Conservation (phyloP, 35 echinoderm and acorn worm species). For the Strongylocentrotus purpuratus region DNA sequence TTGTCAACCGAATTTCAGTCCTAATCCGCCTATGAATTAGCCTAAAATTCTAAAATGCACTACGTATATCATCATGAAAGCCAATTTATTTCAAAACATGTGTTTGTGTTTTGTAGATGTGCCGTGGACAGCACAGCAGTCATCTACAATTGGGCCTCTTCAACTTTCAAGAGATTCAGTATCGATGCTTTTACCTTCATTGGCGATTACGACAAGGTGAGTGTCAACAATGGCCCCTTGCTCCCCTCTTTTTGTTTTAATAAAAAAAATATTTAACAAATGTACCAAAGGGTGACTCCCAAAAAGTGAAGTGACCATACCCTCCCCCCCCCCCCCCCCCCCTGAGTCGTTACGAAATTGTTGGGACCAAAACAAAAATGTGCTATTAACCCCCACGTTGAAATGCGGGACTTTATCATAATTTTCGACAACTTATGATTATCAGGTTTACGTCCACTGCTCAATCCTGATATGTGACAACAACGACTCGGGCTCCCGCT, state of each 20-base stretch:
- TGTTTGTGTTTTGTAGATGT: neutral
- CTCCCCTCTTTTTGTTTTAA: too few species aligned
- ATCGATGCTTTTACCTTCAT: slow-evolving; percentile 39
- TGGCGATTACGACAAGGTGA: slow-evolving; percentile 23
- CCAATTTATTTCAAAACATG: neutral
- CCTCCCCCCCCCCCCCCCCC: too few species aligned
- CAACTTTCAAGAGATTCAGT: neutral
- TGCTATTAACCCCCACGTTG: too few species aligned
- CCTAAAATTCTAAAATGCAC: neutral
- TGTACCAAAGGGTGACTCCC: too few species aligned
- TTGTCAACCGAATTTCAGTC: too few species aligned
- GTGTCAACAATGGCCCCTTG: neutral
- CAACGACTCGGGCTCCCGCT: slow-evolving; percentile 10
- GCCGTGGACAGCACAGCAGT: neutral
- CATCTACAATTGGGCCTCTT: neutral
- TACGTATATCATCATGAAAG: neutral
- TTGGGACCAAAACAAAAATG: too few species aligned
- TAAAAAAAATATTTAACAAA: too few species aligned
- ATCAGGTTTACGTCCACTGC: slow-evolving; percentile 35
- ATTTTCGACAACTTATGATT: too few species aligned
- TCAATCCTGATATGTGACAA: slow-evolving; percentile 33
- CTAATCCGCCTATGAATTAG: too few species aligned
- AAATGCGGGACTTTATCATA: neutral
- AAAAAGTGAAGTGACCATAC: too few species aligned
- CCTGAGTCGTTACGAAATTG: too few species aligned